A percentile compares a stretch with the other conserved stretches of the same genome.
Conservation (phyloP, 2,113 vertebrate genomes). For the Delphinapterus leucas region DNA sequence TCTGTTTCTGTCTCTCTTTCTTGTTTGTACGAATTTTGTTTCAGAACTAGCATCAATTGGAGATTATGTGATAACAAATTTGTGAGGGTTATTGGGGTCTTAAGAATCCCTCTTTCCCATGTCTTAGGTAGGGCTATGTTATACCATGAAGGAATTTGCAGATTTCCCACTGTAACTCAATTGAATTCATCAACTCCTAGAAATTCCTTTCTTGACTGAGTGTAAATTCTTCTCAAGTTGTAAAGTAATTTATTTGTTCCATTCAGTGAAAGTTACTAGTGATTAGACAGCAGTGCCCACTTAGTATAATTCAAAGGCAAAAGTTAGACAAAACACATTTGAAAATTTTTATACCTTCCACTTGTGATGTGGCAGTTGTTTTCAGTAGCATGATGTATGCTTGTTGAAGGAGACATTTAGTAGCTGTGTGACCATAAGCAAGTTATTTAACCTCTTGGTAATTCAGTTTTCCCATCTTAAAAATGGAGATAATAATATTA, state of each 20-base stretch:
- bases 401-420: constrained; percentile 31
- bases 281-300: background rate
- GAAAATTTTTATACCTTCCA: constrained; percentile 28
- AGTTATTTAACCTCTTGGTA: constrained; percentile 6
- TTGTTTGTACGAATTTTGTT: constrained; percentile 28
- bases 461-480: constrained; percentile 24
- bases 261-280: constrained; percentile 38
- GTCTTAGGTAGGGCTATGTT: constrained; percentile 20
- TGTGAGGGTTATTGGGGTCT: background rate
- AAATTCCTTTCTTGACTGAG: constrained; percentile 31
- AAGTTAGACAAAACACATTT: constrained; percentile 2
- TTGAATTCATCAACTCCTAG: background rate
- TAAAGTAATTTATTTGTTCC: constrained; percentile 37
- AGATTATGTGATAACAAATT: constrained; percentile 14
- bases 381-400: background rate
- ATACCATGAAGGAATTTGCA: background rate
- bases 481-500: constrained; percentile 16
- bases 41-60: constrained; percentile 35
- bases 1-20: constrained; percentile 9
- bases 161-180: background rate
- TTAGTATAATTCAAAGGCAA: constrained; percentile 40
- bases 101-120: background rate
- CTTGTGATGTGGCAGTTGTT: background rate
- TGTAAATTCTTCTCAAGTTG: constrained; percentile 40
- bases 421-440: constrained; percentile 45